A percentile compares a stretch with the other conserved stretches of the same genome.
These are phyloP conservation scores for Drosophila borborema DNA, from an alignment of 2,888 invertebrate species.

Conservation along the genomic window DNA sequence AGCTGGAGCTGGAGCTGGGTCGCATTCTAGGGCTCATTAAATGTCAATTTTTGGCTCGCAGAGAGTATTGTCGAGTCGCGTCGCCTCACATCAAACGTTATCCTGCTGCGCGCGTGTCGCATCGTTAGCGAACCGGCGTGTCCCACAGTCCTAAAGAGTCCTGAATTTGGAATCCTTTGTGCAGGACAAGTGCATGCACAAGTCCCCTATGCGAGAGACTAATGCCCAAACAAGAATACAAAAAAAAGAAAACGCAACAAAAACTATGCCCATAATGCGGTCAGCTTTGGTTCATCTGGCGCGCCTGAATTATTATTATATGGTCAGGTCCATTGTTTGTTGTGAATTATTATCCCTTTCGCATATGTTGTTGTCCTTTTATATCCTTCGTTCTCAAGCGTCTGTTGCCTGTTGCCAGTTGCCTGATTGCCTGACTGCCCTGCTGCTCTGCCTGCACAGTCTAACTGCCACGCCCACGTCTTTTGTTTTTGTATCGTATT, in stretches of 20 bases:
- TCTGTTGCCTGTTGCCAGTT: slow-evolving; percentile 31
- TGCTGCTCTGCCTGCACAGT: neutral
- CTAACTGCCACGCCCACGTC: slow-evolving; percentile 46
- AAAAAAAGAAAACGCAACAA: neutral
- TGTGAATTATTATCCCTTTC: slow-evolving; percentile 76
- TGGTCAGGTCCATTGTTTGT: slow-evolving; percentile 54
- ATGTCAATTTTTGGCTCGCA: slow-evolving; percentile 68
- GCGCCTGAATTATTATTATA: slow-evolving; percentile 59
- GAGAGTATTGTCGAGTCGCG: slow-evolving; percentile 50
- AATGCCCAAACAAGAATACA: slow-evolving; percentile 15
- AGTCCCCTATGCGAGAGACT: slow-evolving; percentile 23
- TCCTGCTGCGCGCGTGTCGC: slow-evolving; percentile 76
- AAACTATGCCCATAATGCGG: slow-evolving; percentile 51
- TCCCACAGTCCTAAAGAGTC: slow-evolving; percentile 24
- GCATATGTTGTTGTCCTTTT: slow-evolving; percentile 73
- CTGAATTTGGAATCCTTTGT: slow-evolving; percentile 32
- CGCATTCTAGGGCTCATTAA: slow-evolving; percentile 67
- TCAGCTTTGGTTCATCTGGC: slow-evolving; percentile 64
- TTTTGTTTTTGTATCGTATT: slow-evolving; percentile 18
- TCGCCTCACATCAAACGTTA: slow-evolving; percentile 48
- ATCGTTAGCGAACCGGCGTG: slow-evolving; percentile 50
- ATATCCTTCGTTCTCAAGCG: slow-evolving; percentile 35
- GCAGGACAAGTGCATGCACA: slow-evolving; percentile 46
- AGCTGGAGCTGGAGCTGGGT: slow-evolving; percentile 4
- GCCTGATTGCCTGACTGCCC: neutral